Percentiles rank a stretch among this genome's conserved stretches.
These are phyloP conservation scores for Kryphioiulus occultus DNA, from an alignment of 2,888 invertebrate species.

Conservation along the genomic window DNA sequence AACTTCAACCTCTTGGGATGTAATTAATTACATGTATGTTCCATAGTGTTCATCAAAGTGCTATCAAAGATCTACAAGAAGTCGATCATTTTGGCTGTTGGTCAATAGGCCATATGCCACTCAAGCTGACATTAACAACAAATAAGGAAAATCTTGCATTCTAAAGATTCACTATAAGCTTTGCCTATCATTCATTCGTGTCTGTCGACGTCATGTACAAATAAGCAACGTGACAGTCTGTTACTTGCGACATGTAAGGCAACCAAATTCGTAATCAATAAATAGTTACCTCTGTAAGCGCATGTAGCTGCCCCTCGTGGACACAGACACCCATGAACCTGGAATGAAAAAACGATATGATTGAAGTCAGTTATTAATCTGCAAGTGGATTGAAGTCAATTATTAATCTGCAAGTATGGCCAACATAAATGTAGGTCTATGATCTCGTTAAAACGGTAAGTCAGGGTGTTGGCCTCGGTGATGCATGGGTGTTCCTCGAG, in stretches of 20 bases:
- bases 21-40: too few species aligned
- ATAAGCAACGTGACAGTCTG: neutral
- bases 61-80: too few species aligned
- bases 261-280: slow-evolving; percentile 55
- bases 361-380: too few species aligned
- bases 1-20: too few species aligned
- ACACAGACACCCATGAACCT: slow-evolving; percentile 97
- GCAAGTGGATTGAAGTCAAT: neutral
- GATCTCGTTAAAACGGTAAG: neutral
- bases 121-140: too few species aligned
- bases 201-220: neutral
- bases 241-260: neutral
- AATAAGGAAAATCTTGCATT: too few species aligned
- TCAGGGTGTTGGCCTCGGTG: neutral
- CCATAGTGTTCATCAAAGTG: too few species aligned
- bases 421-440: neutral
- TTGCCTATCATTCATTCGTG: neutral
- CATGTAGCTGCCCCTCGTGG: slow-evolving; percentile 94
- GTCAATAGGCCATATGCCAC: too few species aligned
- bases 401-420: neutral
- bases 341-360: slow-evolving; percentile 57
- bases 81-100: too few species aligned
- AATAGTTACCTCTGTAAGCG: slow-evolving; percentile 78
- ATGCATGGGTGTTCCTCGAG: neutral
- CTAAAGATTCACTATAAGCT: too few species aligned